Conservation (phyloP, 2,113 vertebrate genomes). For the Microcebus murinus region DNA sequence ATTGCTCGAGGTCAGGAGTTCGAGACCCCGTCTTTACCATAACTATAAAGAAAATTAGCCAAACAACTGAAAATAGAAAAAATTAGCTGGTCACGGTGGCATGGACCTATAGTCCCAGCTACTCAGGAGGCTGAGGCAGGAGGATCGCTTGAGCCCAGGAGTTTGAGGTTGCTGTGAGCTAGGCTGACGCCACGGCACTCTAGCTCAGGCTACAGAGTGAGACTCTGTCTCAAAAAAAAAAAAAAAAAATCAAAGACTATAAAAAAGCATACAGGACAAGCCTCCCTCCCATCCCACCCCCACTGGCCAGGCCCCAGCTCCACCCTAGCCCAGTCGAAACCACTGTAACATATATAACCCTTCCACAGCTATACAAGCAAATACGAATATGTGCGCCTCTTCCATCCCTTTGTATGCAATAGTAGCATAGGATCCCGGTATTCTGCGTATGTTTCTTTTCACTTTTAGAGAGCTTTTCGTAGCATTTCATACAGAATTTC, state of each 20-base stretch:
- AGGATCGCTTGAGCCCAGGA: no score
- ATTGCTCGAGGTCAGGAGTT: no score
- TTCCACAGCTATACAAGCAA: background rate
- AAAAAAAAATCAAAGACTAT: background rate
- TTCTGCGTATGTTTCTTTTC: background rate
- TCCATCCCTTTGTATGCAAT: background rate
- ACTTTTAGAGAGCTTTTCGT: background rate
- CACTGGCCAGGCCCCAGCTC: background rate
- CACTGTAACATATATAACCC: background rate
- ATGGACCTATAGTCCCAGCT: no score
- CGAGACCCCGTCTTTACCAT: no score
- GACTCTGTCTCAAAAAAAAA: no score
- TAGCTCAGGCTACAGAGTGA: no score
- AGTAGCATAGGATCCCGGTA: background rate
- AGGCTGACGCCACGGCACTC: no score
- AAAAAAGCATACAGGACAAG: background rate
- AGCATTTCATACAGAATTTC: background rate
- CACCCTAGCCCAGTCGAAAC: background rate
- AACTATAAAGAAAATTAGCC: no score
- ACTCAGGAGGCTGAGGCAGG: no score
- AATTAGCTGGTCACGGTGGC: no score
- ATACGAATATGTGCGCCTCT: background rate
- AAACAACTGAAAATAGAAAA: no score
- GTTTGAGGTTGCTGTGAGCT: no score
- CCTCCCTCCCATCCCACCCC: background rate